Evolutionary conservation across 1,140 invertebrate species (phyloP).

Genomic region (Ephestia elutella): DNA sequence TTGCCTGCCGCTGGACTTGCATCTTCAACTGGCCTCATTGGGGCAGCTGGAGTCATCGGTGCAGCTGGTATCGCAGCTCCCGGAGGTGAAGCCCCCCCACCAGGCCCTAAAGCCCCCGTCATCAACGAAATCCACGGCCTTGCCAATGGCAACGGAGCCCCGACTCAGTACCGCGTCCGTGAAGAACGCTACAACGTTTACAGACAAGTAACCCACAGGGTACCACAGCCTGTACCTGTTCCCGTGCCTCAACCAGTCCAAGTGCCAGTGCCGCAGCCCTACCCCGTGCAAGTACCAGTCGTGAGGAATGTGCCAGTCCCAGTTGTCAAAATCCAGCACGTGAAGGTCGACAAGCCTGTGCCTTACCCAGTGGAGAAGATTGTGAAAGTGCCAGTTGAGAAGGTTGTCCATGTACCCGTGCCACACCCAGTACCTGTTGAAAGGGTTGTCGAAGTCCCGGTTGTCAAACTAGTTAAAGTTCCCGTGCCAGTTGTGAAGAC

Average conservation of each 20-base stretch:
- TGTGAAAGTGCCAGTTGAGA: conserved; percentile 60
- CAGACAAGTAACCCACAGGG: conserved; percentile 54
- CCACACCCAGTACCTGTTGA: conserved; percentile 62
- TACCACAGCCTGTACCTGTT: conserved; percentile 58
- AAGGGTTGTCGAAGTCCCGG: conserved; percentile 58
- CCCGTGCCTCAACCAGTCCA: conserved; percentile 56
- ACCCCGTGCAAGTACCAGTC: conserved; percentile 65
- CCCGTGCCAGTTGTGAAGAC: conserved; percentile 60
- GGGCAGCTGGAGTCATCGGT: conserved; percentile 7
- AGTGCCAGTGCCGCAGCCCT: conserved; percentile 65
- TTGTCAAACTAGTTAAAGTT: conserved; percentile 55
- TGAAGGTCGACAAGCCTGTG: conserved; percentile 65
- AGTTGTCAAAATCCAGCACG: conserved; percentile 62
- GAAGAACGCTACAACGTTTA: conserved; percentile 58
- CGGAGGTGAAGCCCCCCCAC: conserved; percentile 34
- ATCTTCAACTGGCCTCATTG: neutral
- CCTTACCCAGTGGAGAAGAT: conserved; percentile 68
- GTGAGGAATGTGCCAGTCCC: conserved; percentile 61
- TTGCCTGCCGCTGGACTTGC: too few relatives aligned
- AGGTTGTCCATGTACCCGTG: conserved; percentile 55
- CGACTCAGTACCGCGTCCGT: conserved; percentile 49
- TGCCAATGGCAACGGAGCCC: conserved; percentile 57
- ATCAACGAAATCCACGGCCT: conserved; percentile 59
- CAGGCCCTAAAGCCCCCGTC: conserved; percentile 54
- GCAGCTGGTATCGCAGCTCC: conserved; percentile 5